A percentile compares a stretch with the other conserved stretches of the same genome.
Conservation (phyloP, 2,888 invertebrate species). For the Adelphocoris suturalis region DNA sequence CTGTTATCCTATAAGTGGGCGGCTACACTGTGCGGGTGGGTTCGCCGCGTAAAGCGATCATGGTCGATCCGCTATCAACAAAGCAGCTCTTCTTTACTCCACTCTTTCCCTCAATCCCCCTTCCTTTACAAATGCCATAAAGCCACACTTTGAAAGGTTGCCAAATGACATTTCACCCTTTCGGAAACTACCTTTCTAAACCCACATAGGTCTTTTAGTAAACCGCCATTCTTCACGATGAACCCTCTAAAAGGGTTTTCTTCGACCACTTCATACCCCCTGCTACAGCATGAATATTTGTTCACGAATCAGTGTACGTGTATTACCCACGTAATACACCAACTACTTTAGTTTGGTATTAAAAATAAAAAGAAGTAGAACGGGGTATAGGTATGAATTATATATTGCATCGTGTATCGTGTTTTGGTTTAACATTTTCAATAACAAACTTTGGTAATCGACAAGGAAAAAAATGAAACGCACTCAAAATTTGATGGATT, state of each 20-base stretch:
- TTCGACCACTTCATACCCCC: neutral
- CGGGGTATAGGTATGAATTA: too few relatives aligned
- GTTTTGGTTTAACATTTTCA: too few relatives aligned
- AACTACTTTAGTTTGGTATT: too few relatives aligned
- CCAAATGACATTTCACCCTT: slow-evolving; percentile 66
- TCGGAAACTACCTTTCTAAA: slow-evolving; percentile 57
- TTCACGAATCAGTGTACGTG: too few relatives aligned
- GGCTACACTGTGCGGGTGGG: neutral
- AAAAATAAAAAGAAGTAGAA: too few relatives aligned
- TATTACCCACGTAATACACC: too few relatives aligned
- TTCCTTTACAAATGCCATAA: slow-evolving; percentile 56
- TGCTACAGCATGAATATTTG: neutral
- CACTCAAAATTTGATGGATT: too few relatives aligned
- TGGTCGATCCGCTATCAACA: slow-evolving; percentile 58
- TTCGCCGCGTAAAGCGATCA: slow-evolving; percentile 41
- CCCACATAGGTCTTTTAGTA: slow-evolving; percentile 58
- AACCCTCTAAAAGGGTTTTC: slow-evolving; percentile 4
- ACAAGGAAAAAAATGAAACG: too few relatives aligned
- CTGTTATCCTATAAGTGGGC: neutral
- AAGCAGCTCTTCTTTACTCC: slow-evolving; percentile 43
- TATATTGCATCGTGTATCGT: too few relatives aligned
- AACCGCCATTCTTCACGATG: slow-evolving; percentile 38
- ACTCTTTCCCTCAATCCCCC: neutral
- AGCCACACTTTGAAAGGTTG: slow-evolving; percentile 66
- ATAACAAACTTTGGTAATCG: too few relatives aligned